These are phyloP conservation scores for Cynoglossus semilaevis DNA, from an alignment of 2,113 vertebrate genomes.

Conservation along the genomic window DNA sequence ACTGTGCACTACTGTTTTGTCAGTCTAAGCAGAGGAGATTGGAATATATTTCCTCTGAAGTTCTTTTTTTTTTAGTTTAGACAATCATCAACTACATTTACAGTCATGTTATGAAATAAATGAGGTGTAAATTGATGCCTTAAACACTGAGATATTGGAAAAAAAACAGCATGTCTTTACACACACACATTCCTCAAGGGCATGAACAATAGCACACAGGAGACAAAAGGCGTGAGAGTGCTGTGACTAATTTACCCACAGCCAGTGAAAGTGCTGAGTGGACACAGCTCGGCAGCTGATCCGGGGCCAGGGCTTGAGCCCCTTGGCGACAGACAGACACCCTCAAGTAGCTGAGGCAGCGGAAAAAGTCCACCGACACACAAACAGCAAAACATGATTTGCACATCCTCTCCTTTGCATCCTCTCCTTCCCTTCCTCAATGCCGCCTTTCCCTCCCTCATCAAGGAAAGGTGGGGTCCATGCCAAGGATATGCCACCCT, in stretches of 20 bases:
- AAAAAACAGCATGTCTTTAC: constrained; percentile 17
- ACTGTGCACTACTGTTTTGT: no score
- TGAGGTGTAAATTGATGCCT: constrained; percentile 8
- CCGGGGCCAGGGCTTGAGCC: constrained; percentile 64
- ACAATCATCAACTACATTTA: no score
- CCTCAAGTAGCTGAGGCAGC: constrained; percentile 74
- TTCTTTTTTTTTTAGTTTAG: no score
- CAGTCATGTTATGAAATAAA: no score
- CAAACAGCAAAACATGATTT: constrained; percentile 35
- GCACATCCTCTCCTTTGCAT: constrained; percentile 23
- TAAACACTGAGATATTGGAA: constrained; percentile 18
- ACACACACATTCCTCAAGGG: constrained; percentile 66
- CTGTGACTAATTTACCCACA: constrained; percentile 70
- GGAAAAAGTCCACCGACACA: constrained; percentile 47
- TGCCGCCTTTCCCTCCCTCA: constrained; percentile 40
- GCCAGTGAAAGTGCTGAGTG: constrained; percentile 72
- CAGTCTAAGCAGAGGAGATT: no score
- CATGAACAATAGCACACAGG: constrained; percentile 62
- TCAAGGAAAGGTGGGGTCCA: constrained; percentile 37
- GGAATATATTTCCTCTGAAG: no score
- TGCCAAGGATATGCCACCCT: constrained; percentile 62
- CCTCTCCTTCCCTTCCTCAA: constrained; percentile 25
- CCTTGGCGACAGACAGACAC: constrained; percentile 65
- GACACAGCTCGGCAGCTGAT: constrained; percentile 64
- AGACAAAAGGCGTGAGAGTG: constrained; percentile 46